These are phyloP conservation scores for Pseudorectes ferrugineus DNA, from an alignment of 2,113 vertebrate species.

Conservation along the genomic window DNA sequence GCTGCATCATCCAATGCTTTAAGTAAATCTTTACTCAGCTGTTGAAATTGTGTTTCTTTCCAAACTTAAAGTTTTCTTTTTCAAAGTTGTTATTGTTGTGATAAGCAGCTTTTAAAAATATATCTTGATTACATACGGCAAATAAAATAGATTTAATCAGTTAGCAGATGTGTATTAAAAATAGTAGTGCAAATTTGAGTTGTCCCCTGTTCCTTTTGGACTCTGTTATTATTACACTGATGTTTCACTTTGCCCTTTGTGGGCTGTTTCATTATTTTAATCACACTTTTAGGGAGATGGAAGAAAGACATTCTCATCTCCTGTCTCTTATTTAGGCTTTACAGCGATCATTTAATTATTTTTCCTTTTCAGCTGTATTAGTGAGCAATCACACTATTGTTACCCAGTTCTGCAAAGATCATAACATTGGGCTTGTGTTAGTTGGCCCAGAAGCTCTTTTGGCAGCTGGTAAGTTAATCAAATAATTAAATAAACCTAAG, in stretches of 20 bases:
- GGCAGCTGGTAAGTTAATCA: slow-evolving; percentile 71
- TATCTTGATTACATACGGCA: neutral
- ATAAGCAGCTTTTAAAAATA: neutral
- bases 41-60: neutral
- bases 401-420: slow-evolving; percentile 85
- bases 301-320: neutral
- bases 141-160: neutral
- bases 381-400: slow-evolving; percentile 81
- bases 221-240: neutral
- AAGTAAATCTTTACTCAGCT: neutral
- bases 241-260: neutral
- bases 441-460: slow-evolving; percentile 83
- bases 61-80: neutral
- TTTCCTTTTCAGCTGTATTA: slow-evolving; percentile 73
- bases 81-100: neutral
- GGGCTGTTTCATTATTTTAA: neutral
- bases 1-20: neutral
- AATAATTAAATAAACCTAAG: neutral
- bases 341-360: neutral
- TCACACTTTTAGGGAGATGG: neutral
- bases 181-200: neutral
- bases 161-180: neutral
- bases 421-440: slow-evolving; percentile 81
- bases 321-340: neutral
- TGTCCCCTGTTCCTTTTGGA: neutral